A percentile compares a stretch with the other conserved stretches of the same genome.
Conservation (phyloP, 1,140 invertebrate genomes). For the Aphelenchoides fujianensis region DNA sequence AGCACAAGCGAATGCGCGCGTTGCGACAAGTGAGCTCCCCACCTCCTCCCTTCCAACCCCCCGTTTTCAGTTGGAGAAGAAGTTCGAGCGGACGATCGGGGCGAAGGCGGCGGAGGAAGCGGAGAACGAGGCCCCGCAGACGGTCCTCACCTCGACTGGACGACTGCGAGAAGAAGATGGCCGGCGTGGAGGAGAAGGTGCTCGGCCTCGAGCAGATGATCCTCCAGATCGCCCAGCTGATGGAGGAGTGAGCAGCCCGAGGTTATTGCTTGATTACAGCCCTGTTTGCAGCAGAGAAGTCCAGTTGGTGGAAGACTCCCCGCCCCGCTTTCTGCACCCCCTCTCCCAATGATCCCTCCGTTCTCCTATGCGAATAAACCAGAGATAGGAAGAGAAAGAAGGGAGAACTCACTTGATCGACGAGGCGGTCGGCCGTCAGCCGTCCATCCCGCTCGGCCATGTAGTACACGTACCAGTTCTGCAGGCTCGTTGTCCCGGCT, state of each 20-base stretch:
- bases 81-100: neutral
- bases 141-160: neutral
- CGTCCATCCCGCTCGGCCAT: neutral
- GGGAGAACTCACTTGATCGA: conserved; percentile 21
- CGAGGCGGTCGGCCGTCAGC: neutral
- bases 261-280: too few species aligned
- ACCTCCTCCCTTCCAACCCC: neutral
- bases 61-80: neutral
- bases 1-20: conserved; percentile 27
- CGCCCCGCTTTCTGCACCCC: too few species aligned
- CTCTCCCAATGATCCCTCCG: too few species aligned
- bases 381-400: too few species aligned
- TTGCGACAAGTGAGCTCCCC: neutral
- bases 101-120: neutral
- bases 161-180: neutral
- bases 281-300: too few species aligned
- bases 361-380: too few species aligned
- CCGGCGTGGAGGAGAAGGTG: neutral
- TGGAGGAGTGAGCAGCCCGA: neutral
- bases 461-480: conserved; percentile 15
- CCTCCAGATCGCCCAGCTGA: neutral
- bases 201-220: neutral
- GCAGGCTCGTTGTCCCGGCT: neutral
- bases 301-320: too few species aligned
- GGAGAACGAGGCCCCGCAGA: neutral